Evolutionary conservation across 2,888 invertebrate species (phyloP), one percentile per base, ranked within the genome.

Genomic region (Amphipoea lucens): DNA sequence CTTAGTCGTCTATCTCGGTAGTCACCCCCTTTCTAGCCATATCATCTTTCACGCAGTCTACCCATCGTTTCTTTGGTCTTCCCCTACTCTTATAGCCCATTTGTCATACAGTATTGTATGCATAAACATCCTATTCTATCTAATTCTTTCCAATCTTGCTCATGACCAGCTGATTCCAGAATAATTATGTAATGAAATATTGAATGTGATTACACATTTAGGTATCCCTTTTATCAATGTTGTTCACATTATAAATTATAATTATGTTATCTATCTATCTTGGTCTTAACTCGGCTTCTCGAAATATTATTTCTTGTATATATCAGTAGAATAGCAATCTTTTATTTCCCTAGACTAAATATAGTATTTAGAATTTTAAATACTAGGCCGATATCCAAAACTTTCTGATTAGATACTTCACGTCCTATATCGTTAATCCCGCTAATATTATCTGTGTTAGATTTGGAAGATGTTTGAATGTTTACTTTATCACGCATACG

Each of bases 381-480:
- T 71, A 81, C 12, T 7, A 29, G 23, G 11, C 54, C 23, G n/a
- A 14, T 79, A 48, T 65, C 4, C 9, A 51, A 51, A 63, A n/a
- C 23, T 48, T 54, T 60, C 69, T 45, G 69, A 81, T 82, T 60
- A 69, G 40, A 63, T 82, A 69, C 7, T 48, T 69, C 7, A 9
- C 57, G 54, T 17, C 4, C 20, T 20, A 9, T 42, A 29, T 63
- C 20, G 20, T n/a, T 78, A 67, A 65, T 80, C 51, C n/a, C 20
- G 54, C 20, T 36, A 45, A 68, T 51, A 60, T 11, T 67, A 36
- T 48, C 12, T 42, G 4, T 20, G 7, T 9, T 45, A 36, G 3
- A n/a, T 57, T 14, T 40, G 0, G 2, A 68, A 23, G 7, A 17
- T 48, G 14, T 67, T 29, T 29, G 2, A 0, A 29, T 40, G 4